A percentile compares a stretch with the other conserved stretches of the same genome.
These are phyloP conservation scores for Eunapius fragilis DNA, from an alignment of 37 sponge, comb jelly and placozoan species.

Conservation along the genomic window DNA sequence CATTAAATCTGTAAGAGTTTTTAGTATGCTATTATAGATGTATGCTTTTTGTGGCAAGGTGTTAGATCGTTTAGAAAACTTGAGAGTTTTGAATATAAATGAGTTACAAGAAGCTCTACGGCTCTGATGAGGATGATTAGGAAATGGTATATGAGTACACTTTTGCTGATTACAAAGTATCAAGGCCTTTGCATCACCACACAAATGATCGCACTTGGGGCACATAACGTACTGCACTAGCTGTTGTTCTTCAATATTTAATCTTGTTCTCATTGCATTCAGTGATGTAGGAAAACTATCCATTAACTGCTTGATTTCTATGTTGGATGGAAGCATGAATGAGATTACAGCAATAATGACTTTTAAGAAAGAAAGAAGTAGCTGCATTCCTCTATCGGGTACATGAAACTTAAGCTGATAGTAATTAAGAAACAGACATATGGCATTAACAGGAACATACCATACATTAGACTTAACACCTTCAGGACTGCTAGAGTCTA, in stretches of 20 bases:
- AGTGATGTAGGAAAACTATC: not conserved
- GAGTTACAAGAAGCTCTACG: constrained; percentile 6
- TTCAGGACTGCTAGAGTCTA: no score
- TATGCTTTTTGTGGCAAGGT: constrained; percentile 13
- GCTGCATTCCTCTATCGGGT: not conserved
- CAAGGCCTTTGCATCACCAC: not conserved
- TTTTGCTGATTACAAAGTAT: not conserved
- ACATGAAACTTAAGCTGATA: not conserved
- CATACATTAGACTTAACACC: no score
- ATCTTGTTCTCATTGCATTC: not conserved
- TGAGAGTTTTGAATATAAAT: constrained; percentile 23
- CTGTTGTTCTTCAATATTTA: not conserved
- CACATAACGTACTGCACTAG: not conserved
- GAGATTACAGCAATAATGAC: not conserved
- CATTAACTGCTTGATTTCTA: not conserved
- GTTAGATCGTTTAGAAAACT: not conserved
- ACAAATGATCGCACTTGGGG: not conserved
- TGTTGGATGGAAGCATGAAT: not conserved
- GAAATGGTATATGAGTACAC: constrained; percentile 46
- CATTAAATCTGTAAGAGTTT: constrained; percentile 20
- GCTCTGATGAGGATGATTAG: constrained; percentile 36
- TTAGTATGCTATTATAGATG: constrained; percentile 24
- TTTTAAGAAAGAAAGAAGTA: not conserved
- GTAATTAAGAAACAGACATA: not conserved
- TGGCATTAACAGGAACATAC: not conserved